These are phyloP conservation scores for Lepilemur septentrionalis DNA, from an alignment of 2,797 vertebrate genomes.

Conservation along the genomic window DNA sequence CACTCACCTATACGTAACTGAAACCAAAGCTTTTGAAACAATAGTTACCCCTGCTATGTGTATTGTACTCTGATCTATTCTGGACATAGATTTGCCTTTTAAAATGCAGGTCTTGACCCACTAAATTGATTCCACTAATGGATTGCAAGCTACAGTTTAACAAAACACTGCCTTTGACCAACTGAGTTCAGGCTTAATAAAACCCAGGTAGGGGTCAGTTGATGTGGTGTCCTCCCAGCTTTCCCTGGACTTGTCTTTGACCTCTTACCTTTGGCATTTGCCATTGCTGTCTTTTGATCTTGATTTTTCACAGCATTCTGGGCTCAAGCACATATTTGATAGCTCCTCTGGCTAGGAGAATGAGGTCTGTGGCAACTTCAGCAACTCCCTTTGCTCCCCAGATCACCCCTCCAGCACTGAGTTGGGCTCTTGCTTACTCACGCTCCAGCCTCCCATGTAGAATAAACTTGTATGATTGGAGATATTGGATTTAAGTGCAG, in stretches of 20 bases:
- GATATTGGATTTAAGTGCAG: not conserved
- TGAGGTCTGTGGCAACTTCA: not conserved
- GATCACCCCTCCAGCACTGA: not conserved
- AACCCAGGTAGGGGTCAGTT: not conserved
- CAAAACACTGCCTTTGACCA: not conserved
- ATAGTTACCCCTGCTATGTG: not conserved
- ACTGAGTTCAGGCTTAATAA: not conserved
- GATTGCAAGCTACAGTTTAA: not conserved
- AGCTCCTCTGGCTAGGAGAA: not conserved
- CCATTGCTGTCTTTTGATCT: not conserved
- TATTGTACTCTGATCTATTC: not conserved
- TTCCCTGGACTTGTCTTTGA: not conserved
- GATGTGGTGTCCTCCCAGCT: not conserved
- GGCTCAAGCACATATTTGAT: not conserved
- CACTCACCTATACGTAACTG: not conserved
- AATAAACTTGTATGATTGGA: not conserved
- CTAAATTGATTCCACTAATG: constrained; percentile 26
- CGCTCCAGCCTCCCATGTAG: not conserved
- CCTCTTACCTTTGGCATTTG: not conserved
- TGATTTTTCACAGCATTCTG: not conserved
- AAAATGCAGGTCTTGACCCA: not conserved
- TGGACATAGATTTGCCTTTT: not conserved
- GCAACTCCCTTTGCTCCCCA: not conserved
- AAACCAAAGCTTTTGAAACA: not conserved
- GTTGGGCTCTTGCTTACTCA: not conserved